Evolutionary conservation across 2,797 vertebrate species (phyloP).

Genomic region (Xenopus petersii): DNA sequence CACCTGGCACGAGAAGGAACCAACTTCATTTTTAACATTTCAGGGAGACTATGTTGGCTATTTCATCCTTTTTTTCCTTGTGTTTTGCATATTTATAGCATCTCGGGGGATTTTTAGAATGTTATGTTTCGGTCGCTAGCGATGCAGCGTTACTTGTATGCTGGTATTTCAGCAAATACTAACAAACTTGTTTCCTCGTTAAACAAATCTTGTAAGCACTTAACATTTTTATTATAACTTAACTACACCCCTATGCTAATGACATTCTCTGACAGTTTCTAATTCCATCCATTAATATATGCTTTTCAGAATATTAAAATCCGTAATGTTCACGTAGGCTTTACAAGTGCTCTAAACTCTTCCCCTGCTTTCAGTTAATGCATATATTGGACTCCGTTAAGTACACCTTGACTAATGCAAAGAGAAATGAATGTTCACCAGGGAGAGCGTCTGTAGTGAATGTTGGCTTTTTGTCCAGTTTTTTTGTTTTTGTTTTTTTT

Average conservation of each 20-base stretch:
- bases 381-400: conserved; percentile 22
- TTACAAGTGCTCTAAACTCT: too few relatives aligned
- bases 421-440: conserved; percentile 25
- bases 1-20: conserved; percentile 52
- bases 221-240: neutral
- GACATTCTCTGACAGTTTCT: neutral
- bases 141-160: conserved; percentile 40
- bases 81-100: conserved; percentile 36
- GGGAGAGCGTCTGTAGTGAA: conserved; percentile 11
- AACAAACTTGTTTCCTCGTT: neutral
- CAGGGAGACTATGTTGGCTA: conserved; percentile 65
- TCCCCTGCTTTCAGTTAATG: neutral
- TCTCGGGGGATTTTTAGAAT: conserved; percentile 45
- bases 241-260: neutral
- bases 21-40: conserved; percentile 63
- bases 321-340: too few relatives aligned
- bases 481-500: conserved; percentile 2
- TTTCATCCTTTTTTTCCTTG: conserved; percentile 44
- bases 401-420: conserved; percentile 24
- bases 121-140: conserved; percentile 30
- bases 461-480: conserved; percentile 35
- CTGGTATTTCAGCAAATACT: conserved; percentile 3
- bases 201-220: neutral
- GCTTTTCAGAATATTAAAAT: too few relatives aligned
- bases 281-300: too few relatives aligned